Conservation (phyloP, 2,113 vertebrate species). For the Pagrus major region DNA sequence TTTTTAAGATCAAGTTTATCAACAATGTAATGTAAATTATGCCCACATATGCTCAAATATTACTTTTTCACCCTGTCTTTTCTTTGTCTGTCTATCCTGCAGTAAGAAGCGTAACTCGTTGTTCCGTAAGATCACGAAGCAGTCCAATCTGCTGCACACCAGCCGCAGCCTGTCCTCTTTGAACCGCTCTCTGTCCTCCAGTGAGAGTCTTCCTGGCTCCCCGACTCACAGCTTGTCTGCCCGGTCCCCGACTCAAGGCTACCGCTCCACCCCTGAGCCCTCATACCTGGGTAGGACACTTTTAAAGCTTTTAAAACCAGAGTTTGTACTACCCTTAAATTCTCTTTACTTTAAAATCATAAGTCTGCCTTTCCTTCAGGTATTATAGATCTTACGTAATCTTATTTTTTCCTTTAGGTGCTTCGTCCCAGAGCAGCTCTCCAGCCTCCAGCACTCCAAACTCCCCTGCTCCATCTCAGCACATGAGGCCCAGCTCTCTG, state of each 20-base stretch:
- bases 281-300: conserved; percentile 87
- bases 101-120: conserved; percentile 92
- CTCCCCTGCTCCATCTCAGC: conserved; percentile 91
- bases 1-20: neutral
- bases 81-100: conserved; percentile 11
- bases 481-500: conserved; percentile 93
- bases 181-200: conserved; percentile 93
- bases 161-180: conserved; percentile 92
- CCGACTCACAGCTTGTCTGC: conserved; percentile 92
- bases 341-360: neutral
- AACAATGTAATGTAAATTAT: neutral
- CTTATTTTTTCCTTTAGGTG: conserved; percentile 76
- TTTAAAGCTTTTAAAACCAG: conserved; percentile 4
- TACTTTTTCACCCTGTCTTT: neutral
- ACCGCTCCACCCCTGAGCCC: conserved; percentile 90
- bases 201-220: conserved; percentile 93
- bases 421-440: conserved; percentile 93
- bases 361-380: neutral
- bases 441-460: conserved; percentile 94
- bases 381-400: conserved; percentile 4
- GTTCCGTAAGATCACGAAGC: conserved; percentile 94
- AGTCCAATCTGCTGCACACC: conserved; percentile 93
- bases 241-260: conserved; percentile 92
- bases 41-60: neutral
- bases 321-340: too few species aligned